A percentile compares a stretch with the other conserved stretches of the same genome.
phyloP scores from a whole-genome alignment of 1,140 invertebrate genomes.

The Dryas iulia region DNA sequence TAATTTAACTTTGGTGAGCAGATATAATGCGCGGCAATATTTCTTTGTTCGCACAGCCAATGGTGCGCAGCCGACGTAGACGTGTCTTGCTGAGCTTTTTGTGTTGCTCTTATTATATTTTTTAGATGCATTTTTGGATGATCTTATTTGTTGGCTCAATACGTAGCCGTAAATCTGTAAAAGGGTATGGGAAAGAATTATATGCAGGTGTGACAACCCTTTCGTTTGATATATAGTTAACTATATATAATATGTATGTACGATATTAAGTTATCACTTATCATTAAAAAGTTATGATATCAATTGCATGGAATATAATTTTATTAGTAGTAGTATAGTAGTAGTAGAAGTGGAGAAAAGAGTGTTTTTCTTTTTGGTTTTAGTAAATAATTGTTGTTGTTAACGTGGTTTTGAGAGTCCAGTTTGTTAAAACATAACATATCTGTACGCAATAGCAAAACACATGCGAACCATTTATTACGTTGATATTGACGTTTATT shows the following conservation, averaged over 20 bases:
- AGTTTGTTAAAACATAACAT: background rate
- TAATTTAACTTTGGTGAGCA: slow-evolving; percentile 47
- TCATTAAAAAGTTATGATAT: too few species aligned
- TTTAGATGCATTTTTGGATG: slow-evolving; percentile 68
- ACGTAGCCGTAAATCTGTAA: slow-evolving; percentile 72
- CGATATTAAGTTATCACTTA: background rate
- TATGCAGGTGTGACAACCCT: slow-evolving; percentile 73
- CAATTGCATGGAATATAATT: too few species aligned
- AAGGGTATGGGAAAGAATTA: slow-evolving; percentile 56
- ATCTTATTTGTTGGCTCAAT: slow-evolving; percentile 76
- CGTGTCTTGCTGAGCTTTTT: slow-evolving; percentile 71
- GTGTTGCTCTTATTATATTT: slow-evolving; percentile 76
- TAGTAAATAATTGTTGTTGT: too few species aligned
- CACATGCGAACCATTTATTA: background rate
- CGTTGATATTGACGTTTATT: background rate
- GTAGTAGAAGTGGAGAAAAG: too few species aligned
- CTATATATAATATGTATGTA: background rate
- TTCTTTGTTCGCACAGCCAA: slow-evolving; percentile 73
- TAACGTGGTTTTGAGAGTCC: background rate
- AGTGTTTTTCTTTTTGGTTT: too few species aligned
- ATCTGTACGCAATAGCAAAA: background rate
- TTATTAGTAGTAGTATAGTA: too few species aligned
- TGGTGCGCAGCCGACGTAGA: slow-evolving; percentile 66
- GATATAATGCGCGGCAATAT: slow-evolving; percentile 70
- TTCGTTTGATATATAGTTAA: slow-evolving; percentile 38